Conservation (phyloP, 92 coral and sea anemone genomes). For the Paramuricea clavata region DNA sequence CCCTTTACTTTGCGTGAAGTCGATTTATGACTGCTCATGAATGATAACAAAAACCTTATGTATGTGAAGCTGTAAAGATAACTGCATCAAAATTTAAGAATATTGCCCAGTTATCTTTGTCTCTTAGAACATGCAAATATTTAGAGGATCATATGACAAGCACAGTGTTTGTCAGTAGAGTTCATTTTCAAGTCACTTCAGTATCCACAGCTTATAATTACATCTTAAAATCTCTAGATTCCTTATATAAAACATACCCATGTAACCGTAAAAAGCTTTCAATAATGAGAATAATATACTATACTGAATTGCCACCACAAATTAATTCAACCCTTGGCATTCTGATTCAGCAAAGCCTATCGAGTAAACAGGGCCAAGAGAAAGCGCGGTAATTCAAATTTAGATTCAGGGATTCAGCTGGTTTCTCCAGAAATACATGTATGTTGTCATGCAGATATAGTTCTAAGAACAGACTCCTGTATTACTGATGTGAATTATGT, state of each 20-base stretch:
- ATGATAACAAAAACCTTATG: background rate
- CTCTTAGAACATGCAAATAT: background rate
- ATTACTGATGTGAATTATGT: background rate
- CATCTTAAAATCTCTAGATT: background rate
- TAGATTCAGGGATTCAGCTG: too few relatives aligned
- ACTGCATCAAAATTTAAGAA: background rate
- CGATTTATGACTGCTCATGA: background rate
- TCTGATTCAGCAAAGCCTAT: too few relatives aligned
- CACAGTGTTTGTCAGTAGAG: background rate
- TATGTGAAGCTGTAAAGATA: background rate
- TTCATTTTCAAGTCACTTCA: background rate
- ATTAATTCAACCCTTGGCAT: too few relatives aligned
- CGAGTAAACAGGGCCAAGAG: too few relatives aligned
- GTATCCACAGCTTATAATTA: background rate
- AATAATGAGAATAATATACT: background rate
- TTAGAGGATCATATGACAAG: background rate
- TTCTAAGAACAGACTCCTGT: too few relatives aligned
- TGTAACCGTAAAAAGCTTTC: background rate
- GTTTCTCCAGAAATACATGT: too few relatives aligned
- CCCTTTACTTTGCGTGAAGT: slow-evolving; percentile 1
- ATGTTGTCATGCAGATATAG: too few relatives aligned
- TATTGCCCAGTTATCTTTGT: background rate
- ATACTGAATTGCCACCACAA: background rate
- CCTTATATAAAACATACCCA: background rate
- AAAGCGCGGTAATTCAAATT: too few relatives aligned